Evolutionary conservation across 2,113 vertebrate species (phyloP).

Genomic region (Leptosomus discolor): DNA sequence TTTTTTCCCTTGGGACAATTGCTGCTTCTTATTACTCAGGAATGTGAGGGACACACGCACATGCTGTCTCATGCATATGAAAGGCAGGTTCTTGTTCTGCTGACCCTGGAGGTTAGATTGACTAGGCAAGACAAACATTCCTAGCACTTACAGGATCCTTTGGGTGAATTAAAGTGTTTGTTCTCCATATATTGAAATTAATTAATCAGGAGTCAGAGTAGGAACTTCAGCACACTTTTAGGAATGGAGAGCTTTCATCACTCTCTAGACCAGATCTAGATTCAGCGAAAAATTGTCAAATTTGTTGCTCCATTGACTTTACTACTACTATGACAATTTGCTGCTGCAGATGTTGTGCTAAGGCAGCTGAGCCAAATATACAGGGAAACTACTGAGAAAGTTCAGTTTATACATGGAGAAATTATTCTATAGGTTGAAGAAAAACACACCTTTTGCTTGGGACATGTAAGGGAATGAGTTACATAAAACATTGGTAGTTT

Average conservation of each 20-base stretch:
- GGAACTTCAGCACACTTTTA: neutral
- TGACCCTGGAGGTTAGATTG: conserved; percentile 37
- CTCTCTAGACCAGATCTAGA: neutral
- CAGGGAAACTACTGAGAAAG: neutral
- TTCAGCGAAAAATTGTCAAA: neutral
- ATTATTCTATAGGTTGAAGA: neutral
- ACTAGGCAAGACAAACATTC: conserved; percentile 6
- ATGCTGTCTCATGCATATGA: conserved; percentile 42
- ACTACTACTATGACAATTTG: neutral
- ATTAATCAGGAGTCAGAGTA: neutral
- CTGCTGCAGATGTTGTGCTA: neutral
- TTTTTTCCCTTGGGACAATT: neutral
- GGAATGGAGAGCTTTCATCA: neutral
- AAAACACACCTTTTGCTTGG: neutral
- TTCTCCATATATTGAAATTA: neutral
- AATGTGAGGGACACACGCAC: conserved; percentile 52
- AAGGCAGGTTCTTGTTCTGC: neutral
- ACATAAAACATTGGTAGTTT: neutral
- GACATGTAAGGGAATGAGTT: neutral
- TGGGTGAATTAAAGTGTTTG: neutral
- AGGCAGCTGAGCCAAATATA: neutral
- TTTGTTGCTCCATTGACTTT: neutral
- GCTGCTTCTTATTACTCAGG: conserved; percentile 67
- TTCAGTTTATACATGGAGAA: neutral
- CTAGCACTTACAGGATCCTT: neutral